Percentiles rank a stretch among this genome's conserved stretches.
phyloP scores from a whole-genome alignment of 1,140 invertebrate genomes.

The Semibalanus balanoides region DNA sequence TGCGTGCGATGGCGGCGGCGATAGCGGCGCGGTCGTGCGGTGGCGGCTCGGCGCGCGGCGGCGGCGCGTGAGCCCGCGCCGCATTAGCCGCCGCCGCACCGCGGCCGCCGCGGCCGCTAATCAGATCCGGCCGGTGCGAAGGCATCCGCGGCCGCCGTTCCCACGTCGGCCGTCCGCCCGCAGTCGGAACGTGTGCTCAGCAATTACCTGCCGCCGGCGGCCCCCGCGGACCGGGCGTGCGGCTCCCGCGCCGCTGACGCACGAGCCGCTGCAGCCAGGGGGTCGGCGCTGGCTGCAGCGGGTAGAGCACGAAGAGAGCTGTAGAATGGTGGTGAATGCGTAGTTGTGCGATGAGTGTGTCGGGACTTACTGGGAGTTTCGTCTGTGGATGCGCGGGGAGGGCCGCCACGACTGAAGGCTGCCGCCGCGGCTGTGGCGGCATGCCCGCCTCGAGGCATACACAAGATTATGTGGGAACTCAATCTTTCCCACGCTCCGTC shows the following conservation, averaged over 20 bases:
- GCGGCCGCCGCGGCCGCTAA: not conserved
- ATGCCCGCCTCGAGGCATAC: not conserved
- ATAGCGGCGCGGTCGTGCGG: not conserved
- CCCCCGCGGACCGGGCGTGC: too few species aligned
- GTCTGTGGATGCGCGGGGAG: not conserved
- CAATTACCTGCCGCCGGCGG: not conserved
- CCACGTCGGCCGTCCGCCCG: not conserved
- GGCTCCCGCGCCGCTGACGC: too few species aligned
- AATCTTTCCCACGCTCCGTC: slow-evolving; percentile 1
- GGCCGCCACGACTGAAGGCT: not conserved
- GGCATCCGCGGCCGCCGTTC: not conserved
- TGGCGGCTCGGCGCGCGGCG: too few species aligned
- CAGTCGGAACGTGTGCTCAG: not conserved
- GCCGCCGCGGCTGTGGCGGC: too few species aligned
- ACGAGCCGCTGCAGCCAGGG: too few species aligned
- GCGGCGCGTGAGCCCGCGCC: not conserved
- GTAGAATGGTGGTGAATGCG: not conserved
- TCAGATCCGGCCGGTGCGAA: not conserved
- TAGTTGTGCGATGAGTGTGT: not conserved
- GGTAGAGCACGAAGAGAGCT: not conserved
- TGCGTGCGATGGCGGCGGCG: not conserved
- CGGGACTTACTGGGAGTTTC: not conserved
- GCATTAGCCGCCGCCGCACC: too few species aligned
- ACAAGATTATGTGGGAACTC: slow-evolving; percentile 2
- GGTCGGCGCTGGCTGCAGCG: too few species aligned